A percentile compares a stretch with the other conserved stretches of the same genome.
These are phyloP conservation scores for Buphagus erythrorhynchus DNA, from an alignment of 2,797 vertebrate species.

Conservation along the genomic window DNA sequence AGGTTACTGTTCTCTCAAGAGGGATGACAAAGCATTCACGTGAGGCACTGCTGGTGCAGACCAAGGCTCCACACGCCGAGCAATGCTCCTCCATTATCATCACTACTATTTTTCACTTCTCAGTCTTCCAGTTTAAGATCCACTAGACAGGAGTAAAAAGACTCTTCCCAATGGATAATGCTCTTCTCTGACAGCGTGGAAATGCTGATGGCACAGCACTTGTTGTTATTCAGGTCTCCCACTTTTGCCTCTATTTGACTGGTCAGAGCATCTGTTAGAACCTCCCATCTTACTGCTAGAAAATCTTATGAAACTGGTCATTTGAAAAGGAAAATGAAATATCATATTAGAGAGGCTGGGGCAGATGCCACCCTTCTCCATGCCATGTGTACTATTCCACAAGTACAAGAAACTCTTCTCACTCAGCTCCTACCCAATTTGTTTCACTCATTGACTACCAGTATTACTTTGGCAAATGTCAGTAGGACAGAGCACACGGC, in stretches of 20 bases:
- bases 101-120: background rate
- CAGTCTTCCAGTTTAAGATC: background rate
- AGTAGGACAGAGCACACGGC: fast-evolving
- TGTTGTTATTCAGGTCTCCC: background rate
- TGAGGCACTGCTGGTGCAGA: background rate
- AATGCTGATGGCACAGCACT: background rate
- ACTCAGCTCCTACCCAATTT: fast-evolving
- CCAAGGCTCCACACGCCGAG: fast-evolving
- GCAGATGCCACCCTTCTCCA: background rate
- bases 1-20: background rate
- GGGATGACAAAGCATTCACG: background rate
- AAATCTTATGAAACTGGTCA: fast-evolving
- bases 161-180: background rate
- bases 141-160: background rate
- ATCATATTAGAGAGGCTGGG: background rate
- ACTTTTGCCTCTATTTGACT: background rate
- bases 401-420: background rate
- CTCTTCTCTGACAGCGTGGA: background rate
- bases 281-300: fast-evolving
- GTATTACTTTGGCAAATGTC: background rate
- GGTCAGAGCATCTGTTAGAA: background rate
- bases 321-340: background rate
- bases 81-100: background rate
- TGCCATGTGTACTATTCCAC: fast-evolving
- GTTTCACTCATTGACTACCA: background rate